A percentile compares a stretch with the other conserved stretches of the same genome.
phyloP scores from a whole-genome alignment of 2,797 vertebrate species.

The Buceros bicornis region DNA sequence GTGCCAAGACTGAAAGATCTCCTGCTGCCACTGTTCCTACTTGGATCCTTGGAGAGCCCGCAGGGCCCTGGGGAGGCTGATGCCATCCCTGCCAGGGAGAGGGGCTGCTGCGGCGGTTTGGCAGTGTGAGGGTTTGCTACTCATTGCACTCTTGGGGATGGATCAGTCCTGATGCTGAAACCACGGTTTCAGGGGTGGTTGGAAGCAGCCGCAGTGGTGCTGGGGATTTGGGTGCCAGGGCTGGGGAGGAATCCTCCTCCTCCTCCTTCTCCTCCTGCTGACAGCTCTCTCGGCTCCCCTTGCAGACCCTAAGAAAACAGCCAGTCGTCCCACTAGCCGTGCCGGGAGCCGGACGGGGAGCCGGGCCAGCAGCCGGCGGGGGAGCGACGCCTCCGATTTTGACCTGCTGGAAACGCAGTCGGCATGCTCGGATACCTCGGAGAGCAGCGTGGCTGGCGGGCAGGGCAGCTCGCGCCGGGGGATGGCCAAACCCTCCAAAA shows the following conservation, averaged over 20 bases:
- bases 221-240: background rate
- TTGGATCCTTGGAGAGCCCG: rapidly evolving
- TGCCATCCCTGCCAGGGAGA: background rate
- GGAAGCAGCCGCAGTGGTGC: background rate
- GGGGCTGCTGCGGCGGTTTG: background rate
- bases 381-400: slow-evolving; percentile 95
- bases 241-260: background rate
- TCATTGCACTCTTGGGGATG: rapidly evolving
- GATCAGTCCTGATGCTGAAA: rapidly evolving
- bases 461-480: slow-evolving; percentile 82
- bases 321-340: slow-evolving; percentile 89
- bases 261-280: background rate
- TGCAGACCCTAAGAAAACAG: slow-evolving; percentile 89
- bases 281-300: background rate
- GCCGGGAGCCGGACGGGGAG: slow-evolving; percentile 93
- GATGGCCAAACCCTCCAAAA: slow-evolving; percentile 91
- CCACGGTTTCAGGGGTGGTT: background rate
- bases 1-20: background rate
- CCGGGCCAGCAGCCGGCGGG: slow-evolving; percentile 91
- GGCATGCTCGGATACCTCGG: slow-evolving; percentile 94
- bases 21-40: rapidly evolving
- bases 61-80: rapidly evolving
- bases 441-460: slow-evolving; percentile 87
- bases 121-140: rapidly evolving
- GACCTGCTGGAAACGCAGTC: slow-evolving; percentile 94